Conservation (phyloP, 2,888 invertebrate genomes). For the Drosophila merina region DNA sequence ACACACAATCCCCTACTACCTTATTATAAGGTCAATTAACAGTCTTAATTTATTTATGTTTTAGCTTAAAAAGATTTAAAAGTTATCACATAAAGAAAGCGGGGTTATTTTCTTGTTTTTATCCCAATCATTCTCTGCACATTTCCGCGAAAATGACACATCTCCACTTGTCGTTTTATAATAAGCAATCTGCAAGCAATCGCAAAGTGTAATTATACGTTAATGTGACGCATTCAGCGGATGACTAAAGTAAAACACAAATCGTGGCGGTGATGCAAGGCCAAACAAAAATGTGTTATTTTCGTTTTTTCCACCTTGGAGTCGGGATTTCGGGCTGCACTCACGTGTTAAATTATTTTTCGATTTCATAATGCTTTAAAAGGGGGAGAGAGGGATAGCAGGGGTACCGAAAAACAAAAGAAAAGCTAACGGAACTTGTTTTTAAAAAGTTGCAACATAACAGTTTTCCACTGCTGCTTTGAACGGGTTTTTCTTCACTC, state of each 20-base stretch:
- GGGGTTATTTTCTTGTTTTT: too few species aligned
- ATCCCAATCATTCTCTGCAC: not conserved
- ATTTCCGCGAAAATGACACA: constrained; percentile 38
- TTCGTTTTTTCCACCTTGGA: constrained; percentile 8
- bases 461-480: constrained; percentile 45
- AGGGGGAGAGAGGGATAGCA: constrained; percentile 4
- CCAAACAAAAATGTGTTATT: constrained; percentile 8
- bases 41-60: too few species aligned
- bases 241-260: constrained; percentile 33
- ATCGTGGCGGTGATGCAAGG: not conserved
- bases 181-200: not conserved
- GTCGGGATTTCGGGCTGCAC: constrained; percentile 21
- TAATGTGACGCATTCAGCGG: constrained; percentile 21
- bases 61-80: too few species aligned
- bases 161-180: constrained; percentile 18
- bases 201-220: constrained; percentile 23
- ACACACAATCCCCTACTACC: not conserved
- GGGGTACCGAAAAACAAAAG: constrained; percentile 47
- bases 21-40: too few species aligned
- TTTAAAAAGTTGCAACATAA: constrained; percentile 57
- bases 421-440: constrained; percentile 66
- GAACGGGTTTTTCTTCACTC: constrained; percentile 56
- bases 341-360: constrained; percentile 37
- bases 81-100: too few species aligned
- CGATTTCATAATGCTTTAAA: constrained; percentile 59